Base-by-base conservation (phyloP, 2,113 vertebrate genomes). In the Lepus europaeus region DNA sequence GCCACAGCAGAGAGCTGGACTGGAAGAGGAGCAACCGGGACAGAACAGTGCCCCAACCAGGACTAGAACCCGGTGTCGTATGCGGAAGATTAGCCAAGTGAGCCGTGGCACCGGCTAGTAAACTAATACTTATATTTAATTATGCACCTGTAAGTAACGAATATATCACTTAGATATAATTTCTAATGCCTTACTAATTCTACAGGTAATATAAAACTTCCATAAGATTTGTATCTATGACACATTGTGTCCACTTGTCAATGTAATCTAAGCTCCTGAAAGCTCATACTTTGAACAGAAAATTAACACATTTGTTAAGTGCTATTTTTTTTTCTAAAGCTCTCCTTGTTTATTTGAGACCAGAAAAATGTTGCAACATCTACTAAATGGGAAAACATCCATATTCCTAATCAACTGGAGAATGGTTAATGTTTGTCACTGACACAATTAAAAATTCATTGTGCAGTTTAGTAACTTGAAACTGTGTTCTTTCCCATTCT, bases 261-360 rank as follows among this genome's bases (percentile, higher is more conserved):
- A 87, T 93, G 61, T 69, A 96, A 96, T 33, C 49, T 83, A 97
- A 97, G 89, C 83, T 97, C 91, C 53, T 95, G 94, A 97, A 94
- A 97, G 76, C 56, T 59, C 14, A 59, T 17, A 19, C 17, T 59
- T 59, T 76, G 69, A 88, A 70, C 31, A 96, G 90, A 64, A 97
- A 97, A 94, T 36, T 70, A 88, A 96, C 91, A 92, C 86, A 97
- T 94, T 96, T 95, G 89, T 45, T 93, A 97, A 97, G 85, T 97
- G 64, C 96, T 80, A 93, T 14, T 77, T 96, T 59, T 59, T 97
- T 97, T 96, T 97, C 89, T 97, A 97, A 97, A 85, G 84, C 73
- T 70, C 79, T 96, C 93, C 93, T 79, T 80, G 74, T 97, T 97
- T 70, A 33, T 95, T 91, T 95, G 27, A 9, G 73, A 69, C 33